Conservation (phyloP, 2,113 vertebrate species). For the Lasiurus borealis region DNA sequence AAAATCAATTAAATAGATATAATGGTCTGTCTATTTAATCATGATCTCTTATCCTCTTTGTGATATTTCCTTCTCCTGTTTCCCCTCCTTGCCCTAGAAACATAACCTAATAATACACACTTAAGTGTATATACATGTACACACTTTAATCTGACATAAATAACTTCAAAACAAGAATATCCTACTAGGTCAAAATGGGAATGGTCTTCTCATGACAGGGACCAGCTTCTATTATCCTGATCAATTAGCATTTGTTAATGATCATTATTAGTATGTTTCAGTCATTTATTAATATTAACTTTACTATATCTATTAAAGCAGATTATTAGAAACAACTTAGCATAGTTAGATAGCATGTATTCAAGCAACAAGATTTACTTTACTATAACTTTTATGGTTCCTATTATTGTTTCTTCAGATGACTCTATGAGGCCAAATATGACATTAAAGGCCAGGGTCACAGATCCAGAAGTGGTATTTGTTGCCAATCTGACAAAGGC, state of each 20-base stretch:
- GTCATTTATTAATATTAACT: not conserved
- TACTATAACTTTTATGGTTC: not conserved
- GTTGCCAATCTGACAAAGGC: conserved; percentile 94
- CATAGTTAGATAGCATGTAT: not conserved
- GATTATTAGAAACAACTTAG: not conserved
- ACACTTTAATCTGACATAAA: not conserved
- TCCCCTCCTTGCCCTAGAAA: not conserved
- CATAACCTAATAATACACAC: not conserved
- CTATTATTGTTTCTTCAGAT: conserved; percentile 79
- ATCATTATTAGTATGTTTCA: not conserved
- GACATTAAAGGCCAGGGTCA: conserved; percentile 89
- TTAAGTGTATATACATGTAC: rapidly evolving
- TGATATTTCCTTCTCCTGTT: not conserved
- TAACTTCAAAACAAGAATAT: not conserved
- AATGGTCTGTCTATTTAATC: not conserved
- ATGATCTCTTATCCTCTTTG: not conserved
- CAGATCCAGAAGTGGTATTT: conserved; percentile 97
- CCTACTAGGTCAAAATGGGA: not conserved
- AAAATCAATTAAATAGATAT: not conserved
- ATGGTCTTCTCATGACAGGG: not conserved
- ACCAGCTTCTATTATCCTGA: not conserved
- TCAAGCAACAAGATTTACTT: not conserved
- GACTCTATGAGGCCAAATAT: conserved; percentile 79
- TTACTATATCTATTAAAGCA: not conserved
- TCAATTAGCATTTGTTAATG: not conserved